Evolutionary conservation across 2,797 vertebrate species (phyloP).

Genomic region (Sarcoramphus papa): DNA sequence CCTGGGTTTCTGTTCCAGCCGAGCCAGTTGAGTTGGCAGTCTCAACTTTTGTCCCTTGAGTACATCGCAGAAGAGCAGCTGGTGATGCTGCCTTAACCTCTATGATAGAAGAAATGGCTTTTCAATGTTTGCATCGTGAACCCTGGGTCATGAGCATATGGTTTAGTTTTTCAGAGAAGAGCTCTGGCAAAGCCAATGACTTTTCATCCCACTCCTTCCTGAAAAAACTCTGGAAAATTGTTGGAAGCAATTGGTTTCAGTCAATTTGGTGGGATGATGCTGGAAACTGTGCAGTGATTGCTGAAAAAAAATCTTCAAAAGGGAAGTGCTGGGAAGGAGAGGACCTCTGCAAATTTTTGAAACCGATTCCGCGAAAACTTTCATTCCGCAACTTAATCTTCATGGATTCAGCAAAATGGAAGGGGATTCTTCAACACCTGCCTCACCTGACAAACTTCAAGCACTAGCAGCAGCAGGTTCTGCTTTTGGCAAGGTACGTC

Average conservation of each 20-base stretch:
- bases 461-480: conserved; percentile 18
- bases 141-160: background rate
- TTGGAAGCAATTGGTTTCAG: background rate
- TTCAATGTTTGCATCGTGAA: background rate
- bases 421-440: conserved; percentile 31
- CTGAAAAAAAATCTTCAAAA: conserved; percentile 43
- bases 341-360: conserved; percentile 41
- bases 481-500: background rate
- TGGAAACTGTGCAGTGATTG: background rate
- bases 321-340: conserved; percentile 26
- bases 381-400: conserved; percentile 54
- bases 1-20: background rate
- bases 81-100: background rate
- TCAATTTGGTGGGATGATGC: background rate
- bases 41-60: background rate
- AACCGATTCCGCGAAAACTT: conserved; percentile 41
- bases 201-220: conserved; percentile 27
- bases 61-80: background rate
- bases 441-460: conserved; percentile 46
- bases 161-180: background rate
- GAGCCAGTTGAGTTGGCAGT: background rate
- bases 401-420: conserved; percentile 61
- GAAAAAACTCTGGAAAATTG: conserved; percentile 30
- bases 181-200: background rate
- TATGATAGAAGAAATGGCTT: background rate